These are phyloP conservation scores for Brachystomella parvula DNA, from an alignment of 1,140 invertebrate genomes.

Conservation along the genomic window DNA sequence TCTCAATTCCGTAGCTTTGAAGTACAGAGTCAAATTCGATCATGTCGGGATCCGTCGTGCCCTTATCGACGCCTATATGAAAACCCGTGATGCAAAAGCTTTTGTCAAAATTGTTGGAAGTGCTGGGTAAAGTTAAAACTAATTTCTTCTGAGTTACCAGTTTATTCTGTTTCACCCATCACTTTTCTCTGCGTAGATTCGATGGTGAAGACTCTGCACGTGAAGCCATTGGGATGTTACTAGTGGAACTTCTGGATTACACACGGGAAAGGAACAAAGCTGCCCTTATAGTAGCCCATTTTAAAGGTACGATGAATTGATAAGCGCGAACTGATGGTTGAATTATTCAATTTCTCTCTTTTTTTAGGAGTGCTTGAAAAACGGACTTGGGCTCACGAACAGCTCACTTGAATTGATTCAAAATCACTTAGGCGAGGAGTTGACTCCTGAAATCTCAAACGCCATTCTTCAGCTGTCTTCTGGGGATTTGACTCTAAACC, in stretches of 20 bases:
- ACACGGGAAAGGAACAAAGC: conserved; percentile 17
- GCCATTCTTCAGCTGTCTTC: conserved; percentile 55
- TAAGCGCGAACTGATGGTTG: too few species aligned
- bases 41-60: conserved; percentile 47
- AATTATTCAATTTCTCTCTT: background rate
- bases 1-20: conserved; percentile 34
- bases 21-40: conserved; percentile 51
- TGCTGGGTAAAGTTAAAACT: conserved; percentile 17
- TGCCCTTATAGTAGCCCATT: conserved; percentile 38
- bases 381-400: conserved; percentile 56
- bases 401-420: conserved; percentile 52
- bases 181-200: conserved; percentile 3
- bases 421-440: conserved; percentile 51
- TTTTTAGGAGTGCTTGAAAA: conserved; percentile 48
- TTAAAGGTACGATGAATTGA: conserved; percentile 34
- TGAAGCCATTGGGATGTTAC: conserved; percentile 47
- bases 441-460: conserved; percentile 54
- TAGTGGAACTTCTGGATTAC: conserved; percentile 45
- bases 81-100: conserved; percentile 52
- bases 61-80: conserved; percentile 50
- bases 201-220: conserved; percentile 25
- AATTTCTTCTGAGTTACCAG: background rate
- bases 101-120: conserved; percentile 47
- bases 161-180: background rate
- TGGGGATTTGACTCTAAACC: conserved; percentile 46